Evolutionary conservation across 2,888 invertebrate genomes (phyloP).

Genomic region (Sarcophaga rosellei): DNA sequence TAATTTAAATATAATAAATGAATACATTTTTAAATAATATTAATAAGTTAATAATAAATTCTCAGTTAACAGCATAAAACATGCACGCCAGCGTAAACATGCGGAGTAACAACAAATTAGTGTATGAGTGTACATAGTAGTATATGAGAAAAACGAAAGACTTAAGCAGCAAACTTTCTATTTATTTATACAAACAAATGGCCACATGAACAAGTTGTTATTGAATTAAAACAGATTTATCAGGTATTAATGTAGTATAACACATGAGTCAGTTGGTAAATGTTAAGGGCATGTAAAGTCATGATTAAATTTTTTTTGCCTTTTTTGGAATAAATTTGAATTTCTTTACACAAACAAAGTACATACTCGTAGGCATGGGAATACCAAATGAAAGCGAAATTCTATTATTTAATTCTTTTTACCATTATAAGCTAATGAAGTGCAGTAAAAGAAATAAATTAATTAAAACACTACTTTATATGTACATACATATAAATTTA

Average conservation of each 20-base stretch:
- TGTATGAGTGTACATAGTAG: neutral
- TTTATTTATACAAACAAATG: conserved; percentile 24
- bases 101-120: neutral
- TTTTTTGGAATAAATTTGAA: neutral
- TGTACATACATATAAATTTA: neutral
- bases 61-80: neutral
- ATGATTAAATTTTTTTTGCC: neutral
- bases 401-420: conserved; percentile 77
- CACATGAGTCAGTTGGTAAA: neutral
- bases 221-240: neutral
- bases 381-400: conserved; percentile 78
- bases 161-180: conserved; percentile 60
- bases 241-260: neutral
- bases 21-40: neutral
- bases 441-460: neutral
- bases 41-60: neutral
- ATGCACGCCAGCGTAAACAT: neutral
- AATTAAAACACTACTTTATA: neutral
- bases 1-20: neutral
- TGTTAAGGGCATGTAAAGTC: neutral
- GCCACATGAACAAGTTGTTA: neutral
- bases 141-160: conserved; percentile 42
- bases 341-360: neutral
- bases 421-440: conserved; percentile 42
- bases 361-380: conserved; percentile 42